Conservation (phyloP, 2,888 invertebrate genomes). For the Platycnemis pennipes region DNA sequence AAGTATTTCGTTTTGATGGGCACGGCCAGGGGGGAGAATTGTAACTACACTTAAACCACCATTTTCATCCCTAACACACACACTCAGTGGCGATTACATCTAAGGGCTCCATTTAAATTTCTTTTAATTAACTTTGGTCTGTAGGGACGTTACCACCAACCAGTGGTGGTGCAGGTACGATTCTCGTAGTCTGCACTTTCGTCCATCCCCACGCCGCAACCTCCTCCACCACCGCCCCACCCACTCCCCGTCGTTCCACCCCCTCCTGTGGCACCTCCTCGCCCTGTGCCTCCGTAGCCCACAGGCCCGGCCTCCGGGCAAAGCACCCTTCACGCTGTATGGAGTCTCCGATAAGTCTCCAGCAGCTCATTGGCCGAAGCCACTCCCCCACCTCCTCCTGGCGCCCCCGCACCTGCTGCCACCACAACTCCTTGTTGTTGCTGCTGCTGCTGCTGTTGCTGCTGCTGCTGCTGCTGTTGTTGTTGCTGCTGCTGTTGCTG, state of each 20-base stretch:
- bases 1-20: slow-evolving; percentile 30
- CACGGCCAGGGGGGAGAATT: slow-evolving; percentile 30
- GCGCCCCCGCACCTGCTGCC: slow-evolving; percentile 26
- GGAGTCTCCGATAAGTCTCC: slow-evolving; percentile 68
- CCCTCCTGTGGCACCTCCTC: slow-evolving; percentile 32
- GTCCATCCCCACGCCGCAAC: slow-evolving; percentile 59
- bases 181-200: slow-evolving; percentile 55
- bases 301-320: slow-evolving; percentile 67
- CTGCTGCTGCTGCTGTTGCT: slow-evolving; percentile 78
- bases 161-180: slow-evolving; percentile 54
- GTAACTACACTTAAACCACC: slow-evolving; percentile 43
- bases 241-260: slow-evolving; percentile 43
- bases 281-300: slow-evolving; percentile 64
- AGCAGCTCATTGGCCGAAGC: slow-evolving; percentile 66
- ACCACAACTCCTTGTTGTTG: slow-evolving; percentile 69
- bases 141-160: slow-evolving; percentile 60
- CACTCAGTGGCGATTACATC: slow-evolving; percentile 48
- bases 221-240: slow-evolving; percentile 44
- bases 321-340: slow-evolving; percentile 68
- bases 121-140: slow-evolving; percentile 37
- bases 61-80: slow-evolving; percentile 47
- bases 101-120: slow-evolving; percentile 35
- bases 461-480: slow-evolving; percentile 75
- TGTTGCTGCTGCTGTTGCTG: slow-evolving; percentile 73
- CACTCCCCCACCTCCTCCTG: slow-evolving; percentile 53